These are phyloP conservation scores for Sturmia bella DNA, from an alignment of 2,888 invertebrate genomes.

Conservation along the genomic window DNA sequence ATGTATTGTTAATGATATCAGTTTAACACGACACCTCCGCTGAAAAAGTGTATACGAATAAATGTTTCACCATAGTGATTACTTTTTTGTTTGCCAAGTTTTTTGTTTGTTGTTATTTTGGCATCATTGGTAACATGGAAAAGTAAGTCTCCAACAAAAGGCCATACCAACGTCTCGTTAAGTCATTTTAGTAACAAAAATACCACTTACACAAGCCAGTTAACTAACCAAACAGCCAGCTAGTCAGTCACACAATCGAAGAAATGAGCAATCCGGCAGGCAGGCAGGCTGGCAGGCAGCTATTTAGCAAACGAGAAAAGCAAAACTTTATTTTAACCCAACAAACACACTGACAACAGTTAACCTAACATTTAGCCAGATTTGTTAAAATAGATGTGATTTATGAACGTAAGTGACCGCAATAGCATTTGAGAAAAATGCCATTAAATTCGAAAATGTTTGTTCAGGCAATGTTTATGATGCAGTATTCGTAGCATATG, in stretches of 20 bases:
- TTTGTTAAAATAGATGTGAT: slow-evolving; percentile 66
- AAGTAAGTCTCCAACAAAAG: slow-evolving; percentile 35
- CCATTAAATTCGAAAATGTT: slow-evolving; percentile 10
- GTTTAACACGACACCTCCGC: slow-evolving; percentile 39
- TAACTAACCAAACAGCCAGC: slow-evolving; percentile 14
- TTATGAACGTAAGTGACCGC: slow-evolving; percentile 73
- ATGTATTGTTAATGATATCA: slow-evolving; percentile 53
- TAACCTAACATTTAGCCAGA: slow-evolving; percentile 23
- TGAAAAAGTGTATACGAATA: background rate
- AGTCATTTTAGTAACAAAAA: slow-evolving; percentile 47
- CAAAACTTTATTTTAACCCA: slow-evolving; percentile 30
- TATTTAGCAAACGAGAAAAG: background rate
- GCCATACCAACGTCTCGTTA: slow-evolving; percentile 37
- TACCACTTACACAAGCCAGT: slow-evolving; percentile 34
- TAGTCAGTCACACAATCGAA: slow-evolving; percentile 18
- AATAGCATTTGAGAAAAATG: slow-evolving; percentile 54
- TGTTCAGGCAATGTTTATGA: slow-evolving; percentile 22
- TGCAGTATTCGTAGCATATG: slow-evolving; percentile 17
- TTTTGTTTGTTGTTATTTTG: slow-evolving; percentile 12
- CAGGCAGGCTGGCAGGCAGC: background rate
- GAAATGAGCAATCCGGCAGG: no score
- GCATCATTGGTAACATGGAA: slow-evolving; percentile 16
- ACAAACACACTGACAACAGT: slow-evolving; percentile 24
- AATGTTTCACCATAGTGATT: slow-evolving; percentile 36
- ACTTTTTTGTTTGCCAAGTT: background rate